Evolutionary conservation across 2,888 invertebrate species (phyloP), one percentile per base, ranked within the genome.

Genomic region (Resseliella maxima): DNA sequence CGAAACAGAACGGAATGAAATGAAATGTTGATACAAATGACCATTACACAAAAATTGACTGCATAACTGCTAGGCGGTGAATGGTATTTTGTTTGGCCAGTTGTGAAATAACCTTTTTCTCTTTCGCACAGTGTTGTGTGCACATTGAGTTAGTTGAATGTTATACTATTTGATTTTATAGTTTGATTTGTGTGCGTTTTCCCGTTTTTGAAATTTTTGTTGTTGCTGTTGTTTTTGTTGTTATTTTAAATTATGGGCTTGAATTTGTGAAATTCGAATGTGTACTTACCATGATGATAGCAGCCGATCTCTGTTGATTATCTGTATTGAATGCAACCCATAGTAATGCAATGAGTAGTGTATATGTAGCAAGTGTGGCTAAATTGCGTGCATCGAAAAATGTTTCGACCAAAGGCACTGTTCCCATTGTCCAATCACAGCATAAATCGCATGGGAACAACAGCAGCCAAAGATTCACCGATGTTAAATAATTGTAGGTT

Each of bases 381-480:
- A 97, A 88, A 92, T 98, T 98, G 72, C 98, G 93, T 0, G 93
- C 91, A 91, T 99, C 99, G 6, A 93, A 89, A 90, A 97, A 93
- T 54, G 95, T 94, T 88, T 95, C 94, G 85, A 99, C 92, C 86
- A 99, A 91, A 0, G 98, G 96, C 87, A 99, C 95, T 10, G 97
- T 97, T 86, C 97, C 98, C 99, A 99, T 99, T 85, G 98, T 99
- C 98, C 98, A 99, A 92, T 99, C 99, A 91, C 98, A 98, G 92
- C 98, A 98, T 86, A 99, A 93, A 88, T 96, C 94, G 88, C 95
- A 95, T 0, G 99, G 99, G 89, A 96, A 94, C 86, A 98, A 93
- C 88, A 99, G 92, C 88, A 99, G 92, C 96, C 97, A 97, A 86
- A 95, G 93, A 92, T 99, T 99, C 88, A 98, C 93, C 86, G 97